A percentile compares a stretch with the other conserved stretches of the same genome.
These are phyloP conservation scores for Oscheius myriophilus DNA, from an alignment of 2,888 invertebrate genomes.

Conservation along the genomic window DNA sequence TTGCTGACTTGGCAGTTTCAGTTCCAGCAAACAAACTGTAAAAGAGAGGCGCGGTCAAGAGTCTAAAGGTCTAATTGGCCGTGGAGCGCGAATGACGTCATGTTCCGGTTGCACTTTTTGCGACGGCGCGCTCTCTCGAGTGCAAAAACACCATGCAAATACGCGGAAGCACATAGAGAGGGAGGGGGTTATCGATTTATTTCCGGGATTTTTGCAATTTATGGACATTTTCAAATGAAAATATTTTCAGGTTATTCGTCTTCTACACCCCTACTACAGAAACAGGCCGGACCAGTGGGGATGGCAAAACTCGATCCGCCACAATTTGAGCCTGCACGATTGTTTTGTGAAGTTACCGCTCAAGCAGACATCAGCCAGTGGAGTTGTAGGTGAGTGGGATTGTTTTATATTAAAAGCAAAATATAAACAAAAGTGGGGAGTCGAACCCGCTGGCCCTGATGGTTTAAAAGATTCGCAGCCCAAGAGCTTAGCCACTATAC, in stretches of 20 bases:
- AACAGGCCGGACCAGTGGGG: conserved; percentile 76
- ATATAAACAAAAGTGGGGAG: too few relatives aligned
- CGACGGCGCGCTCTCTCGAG: neutral
- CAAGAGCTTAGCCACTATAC: too few relatives aligned
- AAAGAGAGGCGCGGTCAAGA: neutral
- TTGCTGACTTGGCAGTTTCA: neutral
- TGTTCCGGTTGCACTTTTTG: conserved; percentile 2
- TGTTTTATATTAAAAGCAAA: neutral
- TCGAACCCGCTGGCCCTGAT: too few relatives aligned
- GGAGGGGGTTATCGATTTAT: neutral
- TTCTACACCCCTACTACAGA: conserved; percentile 69
- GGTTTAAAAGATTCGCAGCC: too few relatives aligned
- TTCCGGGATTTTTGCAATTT: neutral
- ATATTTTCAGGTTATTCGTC: conserved; percentile 66
- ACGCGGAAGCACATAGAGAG: neutral
- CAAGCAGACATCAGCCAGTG: conserved; percentile 69
- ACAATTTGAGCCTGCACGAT: conserved; percentile 97
- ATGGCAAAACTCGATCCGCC: conserved; percentile 98
- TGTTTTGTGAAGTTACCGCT: conserved; percentile 91
- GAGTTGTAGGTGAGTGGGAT: conserved; percentile 65
- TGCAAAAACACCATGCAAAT: conserved; percentile 8
- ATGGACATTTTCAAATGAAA: neutral
- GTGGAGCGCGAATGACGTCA: conserved; percentile 3
- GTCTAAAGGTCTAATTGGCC: neutral
- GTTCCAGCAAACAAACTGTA: neutral